Percentiles rank a stretch among this genome's conserved stretches.
phyloP scores from a whole-genome alignment of 2,113 vertebrate genomes.

The Silurus meridionalis region DNA sequence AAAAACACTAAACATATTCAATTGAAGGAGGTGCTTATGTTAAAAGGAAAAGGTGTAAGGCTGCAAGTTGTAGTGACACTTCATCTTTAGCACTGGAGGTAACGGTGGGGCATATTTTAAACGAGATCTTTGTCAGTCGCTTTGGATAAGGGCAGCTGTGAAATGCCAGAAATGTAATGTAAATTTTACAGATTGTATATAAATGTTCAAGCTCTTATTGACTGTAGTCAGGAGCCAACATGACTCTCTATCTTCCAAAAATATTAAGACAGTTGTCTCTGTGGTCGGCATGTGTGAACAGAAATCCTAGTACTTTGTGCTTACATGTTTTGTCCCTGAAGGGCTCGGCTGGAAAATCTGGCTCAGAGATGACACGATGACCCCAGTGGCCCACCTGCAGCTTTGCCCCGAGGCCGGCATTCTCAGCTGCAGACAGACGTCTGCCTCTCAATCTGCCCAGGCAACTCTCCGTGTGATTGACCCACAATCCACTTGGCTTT shows the following conservation, averaged over 20 bases:
- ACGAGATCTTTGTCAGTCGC: no score
- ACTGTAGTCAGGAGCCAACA: constrained; percentile 29
- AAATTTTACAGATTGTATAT: constrained; percentile 19
- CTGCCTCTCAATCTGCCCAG: constrained; percentile 47
- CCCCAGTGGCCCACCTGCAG: constrained; percentile 50
- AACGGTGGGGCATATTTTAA: neutral
- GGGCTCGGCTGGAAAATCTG: constrained; percentile 30
- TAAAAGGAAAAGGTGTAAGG: constrained; percentile 19
- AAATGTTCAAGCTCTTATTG: constrained; percentile 13
- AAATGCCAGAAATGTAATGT: no score
- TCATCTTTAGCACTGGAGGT: constrained; percentile 37
- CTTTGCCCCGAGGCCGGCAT: constrained; percentile 41
- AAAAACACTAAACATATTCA: constrained; percentile 41
- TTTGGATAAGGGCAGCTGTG: no score
- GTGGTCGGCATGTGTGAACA: constrained; percentile 32
- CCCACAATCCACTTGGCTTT: constrained; percentile 58
- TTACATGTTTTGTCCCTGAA: constrained; percentile 30
- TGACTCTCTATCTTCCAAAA: neutral
- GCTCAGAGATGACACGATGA: constrained; percentile 47
- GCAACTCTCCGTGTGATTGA: constrained; percentile 54
- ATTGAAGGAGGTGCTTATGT: constrained; percentile 36
- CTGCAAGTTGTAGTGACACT: constrained; percentile 32
- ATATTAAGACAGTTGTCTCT: neutral
- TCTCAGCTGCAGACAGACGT: constrained; percentile 51
- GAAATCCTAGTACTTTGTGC: constrained; percentile 30